These are phyloP conservation scores for Mastigias papua DNA, from an alignment of 30 jellyfish, hydroid and myxozoan genomes.

Conservation along the genomic window DNA sequence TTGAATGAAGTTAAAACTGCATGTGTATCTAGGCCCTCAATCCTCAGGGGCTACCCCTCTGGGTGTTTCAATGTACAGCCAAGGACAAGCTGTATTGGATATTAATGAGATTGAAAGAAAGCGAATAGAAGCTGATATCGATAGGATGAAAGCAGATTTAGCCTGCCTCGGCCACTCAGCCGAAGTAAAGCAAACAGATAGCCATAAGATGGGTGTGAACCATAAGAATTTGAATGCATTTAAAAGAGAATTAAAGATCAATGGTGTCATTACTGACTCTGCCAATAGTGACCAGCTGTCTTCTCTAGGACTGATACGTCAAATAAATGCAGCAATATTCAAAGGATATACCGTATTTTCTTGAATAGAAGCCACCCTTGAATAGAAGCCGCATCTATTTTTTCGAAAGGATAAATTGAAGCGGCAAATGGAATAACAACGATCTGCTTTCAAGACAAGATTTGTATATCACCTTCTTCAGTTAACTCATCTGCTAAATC, in stretches of 20 bases:
- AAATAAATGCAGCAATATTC: conserved; percentile 1
- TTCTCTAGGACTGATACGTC: conserved; percentile 5
- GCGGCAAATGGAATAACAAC: not conserved
- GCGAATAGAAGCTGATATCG: not conserved
- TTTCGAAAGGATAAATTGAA: not conserved
- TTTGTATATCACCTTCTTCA: conserved; percentile 28
- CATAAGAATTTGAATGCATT: not conserved
- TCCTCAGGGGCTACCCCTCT: not conserved
- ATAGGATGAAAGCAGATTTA: not conserved
- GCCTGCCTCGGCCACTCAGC: not conserved
- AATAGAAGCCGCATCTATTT: conserved; percentile 41
- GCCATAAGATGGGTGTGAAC: not conserved
- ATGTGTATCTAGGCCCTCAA: not conserved
- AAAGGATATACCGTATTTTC: conserved; percentile 17
- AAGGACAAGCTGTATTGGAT: not conserved
- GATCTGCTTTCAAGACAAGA: conserved; percentile 6
- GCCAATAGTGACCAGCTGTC: conserved; percentile 27
- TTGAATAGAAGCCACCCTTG: conserved; percentile 6
- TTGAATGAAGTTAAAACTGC: not conserved
- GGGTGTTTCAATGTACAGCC: not conserved
- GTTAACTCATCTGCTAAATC: conserved; percentile 6
- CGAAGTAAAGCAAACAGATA: not conserved
- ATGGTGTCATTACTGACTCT: conserved; percentile 14
- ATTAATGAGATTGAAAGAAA: not conserved
- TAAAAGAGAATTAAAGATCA: conserved; percentile 19